Conservation (phyloP, 2,113 vertebrate genomes). For the Lucifuga dentata region DNA sequence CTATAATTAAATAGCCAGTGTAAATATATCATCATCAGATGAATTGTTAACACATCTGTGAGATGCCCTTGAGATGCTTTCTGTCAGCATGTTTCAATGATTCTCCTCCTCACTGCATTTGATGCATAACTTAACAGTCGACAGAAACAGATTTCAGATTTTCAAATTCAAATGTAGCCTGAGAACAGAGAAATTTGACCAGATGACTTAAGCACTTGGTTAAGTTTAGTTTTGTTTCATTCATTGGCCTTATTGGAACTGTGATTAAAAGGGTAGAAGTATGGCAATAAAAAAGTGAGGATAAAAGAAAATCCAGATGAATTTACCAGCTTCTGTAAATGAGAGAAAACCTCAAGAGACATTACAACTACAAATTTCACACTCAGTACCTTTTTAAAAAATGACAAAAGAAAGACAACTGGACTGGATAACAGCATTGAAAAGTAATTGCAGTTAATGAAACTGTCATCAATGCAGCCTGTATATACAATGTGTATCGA, state of each 20-base stretch:
- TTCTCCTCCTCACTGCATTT: slow-evolving; percentile 36
- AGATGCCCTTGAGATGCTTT: slow-evolving; percentile 46
- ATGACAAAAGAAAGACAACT: slow-evolving; percentile 32
- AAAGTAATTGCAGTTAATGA: slow-evolving; percentile 1
- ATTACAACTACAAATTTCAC: slow-evolving; percentile 48
- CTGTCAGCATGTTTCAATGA: slow-evolving; percentile 53
- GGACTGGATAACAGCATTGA: slow-evolving; percentile 6
- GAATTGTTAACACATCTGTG: slow-evolving; percentile 58
- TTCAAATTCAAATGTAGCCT: neutral
- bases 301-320: too few relatives aligned
- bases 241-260: neutral
- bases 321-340: slow-evolving; percentile 15
- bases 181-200: slow-evolving; percentile 27
- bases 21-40: slow-evolving; percentile 60
- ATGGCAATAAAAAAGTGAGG: neutral
- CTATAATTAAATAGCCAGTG: slow-evolving; percentile 65
- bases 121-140: slow-evolving; percentile 55
- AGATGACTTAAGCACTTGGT: neutral
- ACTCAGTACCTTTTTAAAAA: slow-evolving; percentile 29
- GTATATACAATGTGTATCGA: too few relatives aligned
- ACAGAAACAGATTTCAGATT: slow-evolving; percentile 32
- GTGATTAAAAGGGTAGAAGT: slow-evolving; percentile 13
- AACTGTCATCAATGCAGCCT: too few relatives aligned
- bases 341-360: slow-evolving; percentile 13
- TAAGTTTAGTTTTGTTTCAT: slow-evolving; percentile 19